Percentiles rank a stretch among this genome's conserved stretches.
Conservation (phyloP, 2,888 invertebrate genomes). For the Meliscaeva auricollis region DNA sequence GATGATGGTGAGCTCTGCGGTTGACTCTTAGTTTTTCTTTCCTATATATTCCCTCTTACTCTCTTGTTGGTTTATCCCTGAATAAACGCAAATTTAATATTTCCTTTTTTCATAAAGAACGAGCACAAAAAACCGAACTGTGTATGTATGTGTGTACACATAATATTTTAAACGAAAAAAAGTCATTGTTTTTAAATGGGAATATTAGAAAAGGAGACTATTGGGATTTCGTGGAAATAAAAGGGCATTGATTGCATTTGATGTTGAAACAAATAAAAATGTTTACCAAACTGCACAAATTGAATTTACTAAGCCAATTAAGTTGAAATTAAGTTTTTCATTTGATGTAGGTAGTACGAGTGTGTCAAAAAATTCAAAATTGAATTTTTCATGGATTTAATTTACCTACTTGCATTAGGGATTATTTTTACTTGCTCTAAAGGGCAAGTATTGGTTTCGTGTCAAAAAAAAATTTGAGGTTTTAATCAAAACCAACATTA, state of each 20-base stretch:
- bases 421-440: no score
- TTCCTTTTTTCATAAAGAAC: slow-evolving; percentile 32
- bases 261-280: neutral
- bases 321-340: neutral
- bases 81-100: slow-evolving; percentile 67
- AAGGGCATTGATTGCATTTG: slow-evolving; percentile 5
- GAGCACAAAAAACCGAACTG: neutral
- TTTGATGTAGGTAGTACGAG: no score
- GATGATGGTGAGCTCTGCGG: slow-evolving; percentile 59
- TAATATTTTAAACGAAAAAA: slow-evolving; percentile 3
- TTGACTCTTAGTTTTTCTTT: slow-evolving; percentile 59
- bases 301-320: neutral
- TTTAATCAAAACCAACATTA: no score
- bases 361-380: no score
- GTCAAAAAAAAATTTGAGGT: no score
- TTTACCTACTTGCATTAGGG: no score
- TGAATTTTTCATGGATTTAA: no score
- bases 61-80: slow-evolving; percentile 28
- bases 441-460: no score
- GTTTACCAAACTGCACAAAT: neutral
- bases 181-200: slow-evolving; percentile 29
- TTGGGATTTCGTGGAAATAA: neutral
- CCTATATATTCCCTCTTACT: neutral
- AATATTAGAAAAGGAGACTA: neutral
- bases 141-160: neutral